phyloP scores from a whole-genome alignment of 2,797 vertebrate genomes.

The Oreortyx pictus region DNA sequence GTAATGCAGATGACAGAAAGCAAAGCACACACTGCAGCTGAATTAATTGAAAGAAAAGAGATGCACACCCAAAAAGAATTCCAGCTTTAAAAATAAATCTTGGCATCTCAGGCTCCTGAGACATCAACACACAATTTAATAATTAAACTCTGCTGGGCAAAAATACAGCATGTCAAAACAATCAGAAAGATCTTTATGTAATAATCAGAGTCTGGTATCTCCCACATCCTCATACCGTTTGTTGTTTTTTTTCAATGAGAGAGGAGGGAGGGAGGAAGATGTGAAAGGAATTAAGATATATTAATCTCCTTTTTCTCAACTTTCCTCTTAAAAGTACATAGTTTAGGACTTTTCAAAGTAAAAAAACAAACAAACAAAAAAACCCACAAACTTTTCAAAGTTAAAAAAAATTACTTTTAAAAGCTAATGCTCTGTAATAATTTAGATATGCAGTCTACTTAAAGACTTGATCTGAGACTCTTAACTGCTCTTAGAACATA shows the following conservation, averaged over 20 bases:
- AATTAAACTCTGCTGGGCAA: background rate
- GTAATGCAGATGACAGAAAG: conserved; percentile 62
- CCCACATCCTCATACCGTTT: fast-evolving
- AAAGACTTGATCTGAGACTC: background rate
- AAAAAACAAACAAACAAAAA: too few relatives aligned
- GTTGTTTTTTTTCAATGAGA: background rate
- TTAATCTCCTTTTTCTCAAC: background rate
- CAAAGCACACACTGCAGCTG: background rate
- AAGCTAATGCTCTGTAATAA: background rate
- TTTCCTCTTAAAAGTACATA: too few relatives aligned
- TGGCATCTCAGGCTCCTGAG: background rate
- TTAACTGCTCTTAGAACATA: background rate
- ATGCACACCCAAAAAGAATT: background rate
- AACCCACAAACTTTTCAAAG: too few relatives aligned
- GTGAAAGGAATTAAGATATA: background rate
- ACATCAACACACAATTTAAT: background rate
- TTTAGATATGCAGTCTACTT: background rate
- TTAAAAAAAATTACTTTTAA: background rate
- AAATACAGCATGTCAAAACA: background rate
- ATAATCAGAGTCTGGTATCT: background rate
- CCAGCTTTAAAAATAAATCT: conserved; percentile 26
- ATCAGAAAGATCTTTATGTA: background rate
- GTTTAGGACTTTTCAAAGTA: too few relatives aligned
- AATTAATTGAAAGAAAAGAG: conserved; percentile 44
- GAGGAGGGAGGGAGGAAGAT: fast-evolving